Base-by-base conservation (phyloP, 2,888 invertebrate species). In the Amiota mariae region DNA sequence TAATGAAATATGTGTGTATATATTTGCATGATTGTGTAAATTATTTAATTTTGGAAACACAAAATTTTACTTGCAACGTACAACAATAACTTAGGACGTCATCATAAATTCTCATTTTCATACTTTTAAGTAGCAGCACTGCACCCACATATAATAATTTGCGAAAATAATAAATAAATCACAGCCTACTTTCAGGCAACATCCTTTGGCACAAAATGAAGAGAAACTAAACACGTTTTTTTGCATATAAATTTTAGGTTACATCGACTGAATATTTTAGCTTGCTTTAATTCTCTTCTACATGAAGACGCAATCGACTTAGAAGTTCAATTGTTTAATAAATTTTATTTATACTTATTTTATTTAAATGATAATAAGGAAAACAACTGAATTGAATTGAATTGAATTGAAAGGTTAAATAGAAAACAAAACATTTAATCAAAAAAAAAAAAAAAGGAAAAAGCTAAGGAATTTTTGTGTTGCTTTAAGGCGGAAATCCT, bases 401-500 rank as follows among this genome's bases (percentile, higher is more conserved):
- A 36, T 6, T 36, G 36, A 36, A 2, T 6, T 36, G 6, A 36
- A 36, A 36, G 3, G 36, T 6, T 36, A 36, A 36, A 2, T 36
- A 36, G 36, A 36, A 36, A 2, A 36, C 6, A 36, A 36, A 36
- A 36, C 36, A 36, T 36, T 36, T 68, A 75, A 57, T 46, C 64
- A 57, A 71, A 49, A 72, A 51, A 46, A n/a, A 46, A n/a, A 15
- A 64, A 64, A 56, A 61, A 70, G 73, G 71, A 47, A 46, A 47
- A 72, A 71, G 57, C 71, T 47, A 46, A 46, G 54, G 57, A 67
- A 51, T 48, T 61, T 67, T 59, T 71, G 46, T 57, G 70, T 57
- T 72, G 36, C 2, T 36, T 68, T 59, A 56, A 71, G 54, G 15
- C 75, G 76, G 81, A 81, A 72, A 76, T 81, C 76, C 74, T 73